Evolutionary conservation across 2,888 invertebrate genomes (phyloP).

Genomic region (Eupithecia subumbrata): DNA sequence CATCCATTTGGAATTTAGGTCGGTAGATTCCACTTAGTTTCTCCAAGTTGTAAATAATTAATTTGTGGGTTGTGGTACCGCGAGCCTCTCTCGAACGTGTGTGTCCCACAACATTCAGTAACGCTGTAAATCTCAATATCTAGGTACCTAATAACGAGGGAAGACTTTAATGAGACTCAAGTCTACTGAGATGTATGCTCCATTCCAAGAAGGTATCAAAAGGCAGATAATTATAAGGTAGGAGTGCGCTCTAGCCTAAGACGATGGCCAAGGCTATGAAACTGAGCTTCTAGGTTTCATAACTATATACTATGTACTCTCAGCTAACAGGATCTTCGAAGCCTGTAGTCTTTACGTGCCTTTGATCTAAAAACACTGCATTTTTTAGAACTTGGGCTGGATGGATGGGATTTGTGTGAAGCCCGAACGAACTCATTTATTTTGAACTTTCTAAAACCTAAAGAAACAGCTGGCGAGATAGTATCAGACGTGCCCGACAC

Average conservation of each 20-base stretch:
- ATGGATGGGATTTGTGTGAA: not conserved
- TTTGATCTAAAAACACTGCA: not conserved
- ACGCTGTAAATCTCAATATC: no score
- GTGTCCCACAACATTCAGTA: not conserved
- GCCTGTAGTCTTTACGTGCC: not conserved
- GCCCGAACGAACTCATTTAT: not conserved
- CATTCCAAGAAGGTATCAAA: not conserved
- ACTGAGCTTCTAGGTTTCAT: no score
- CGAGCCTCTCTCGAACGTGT: not conserved
- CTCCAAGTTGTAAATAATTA: not conserved
- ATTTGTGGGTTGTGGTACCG: not conserved
- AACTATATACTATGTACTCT: no score
- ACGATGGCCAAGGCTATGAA: not conserved
- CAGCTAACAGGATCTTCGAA: not conserved
- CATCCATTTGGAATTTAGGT: not conserved
- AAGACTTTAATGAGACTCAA: no score
- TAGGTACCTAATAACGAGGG: no score
- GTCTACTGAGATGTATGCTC: no score
- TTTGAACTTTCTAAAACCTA: not conserved
- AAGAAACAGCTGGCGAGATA: not conserved
- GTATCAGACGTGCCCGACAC: constrained; percentile 9
- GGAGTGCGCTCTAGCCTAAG: not conserved
- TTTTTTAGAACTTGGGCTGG: not conserved
- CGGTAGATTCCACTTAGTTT: not conserved
- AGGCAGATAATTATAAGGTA: not conserved